Conservation (phyloP, 2,797 vertebrate species). For the Sebastes umbrosus region DNA sequence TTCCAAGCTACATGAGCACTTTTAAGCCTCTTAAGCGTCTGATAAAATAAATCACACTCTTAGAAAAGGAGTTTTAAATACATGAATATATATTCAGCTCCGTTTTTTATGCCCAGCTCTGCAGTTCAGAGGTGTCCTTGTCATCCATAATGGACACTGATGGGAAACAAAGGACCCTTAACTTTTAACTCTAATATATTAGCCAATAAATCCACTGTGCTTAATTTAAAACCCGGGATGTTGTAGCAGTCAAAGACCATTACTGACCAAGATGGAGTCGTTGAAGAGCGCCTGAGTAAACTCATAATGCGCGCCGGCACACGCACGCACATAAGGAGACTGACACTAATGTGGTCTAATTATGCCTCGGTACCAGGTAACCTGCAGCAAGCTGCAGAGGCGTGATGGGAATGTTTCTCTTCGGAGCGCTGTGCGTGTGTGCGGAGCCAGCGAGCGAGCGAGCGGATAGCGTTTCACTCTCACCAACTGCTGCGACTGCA, state of each 20-base stretch:
- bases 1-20: slow-evolving; percentile 13
- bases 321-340: neutral
- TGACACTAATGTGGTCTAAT: slow-evolving; percentile 70
- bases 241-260: slow-evolving; percentile 32
- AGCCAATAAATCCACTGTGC: slow-evolving; percentile 40
- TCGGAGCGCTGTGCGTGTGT: neutral
- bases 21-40: slow-evolving; percentile 25
- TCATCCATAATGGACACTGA: slow-evolving; percentile 52
- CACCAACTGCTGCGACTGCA: neutral
- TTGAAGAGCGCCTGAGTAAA: slow-evolving; percentile 28
- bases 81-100: slow-evolving; percentile 36
- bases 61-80: slow-evolving; percentile 33
- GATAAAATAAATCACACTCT: slow-evolving; percentile 46
- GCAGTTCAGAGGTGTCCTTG: slow-evolving; percentile 43
- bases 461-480: slow-evolving; percentile 23
- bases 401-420: slow-evolving; percentile 48
- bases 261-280: slow-evolving; percentile 19
- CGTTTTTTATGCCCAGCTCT: slow-evolving; percentile 27
- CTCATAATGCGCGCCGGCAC: neutral
- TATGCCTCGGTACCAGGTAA: slow-evolving; percentile 54
- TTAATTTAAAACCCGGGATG: slow-evolving; percentile 39
- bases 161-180: slow-evolving; percentile 53
- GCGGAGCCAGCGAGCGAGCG: neutral
- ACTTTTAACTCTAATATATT: slow-evolving; percentile 39
- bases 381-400: slow-evolving; percentile 52